phyloP scores from a whole-genome alignment of 2,888 invertebrate genomes.

The Trichacis sp. region DNA sequence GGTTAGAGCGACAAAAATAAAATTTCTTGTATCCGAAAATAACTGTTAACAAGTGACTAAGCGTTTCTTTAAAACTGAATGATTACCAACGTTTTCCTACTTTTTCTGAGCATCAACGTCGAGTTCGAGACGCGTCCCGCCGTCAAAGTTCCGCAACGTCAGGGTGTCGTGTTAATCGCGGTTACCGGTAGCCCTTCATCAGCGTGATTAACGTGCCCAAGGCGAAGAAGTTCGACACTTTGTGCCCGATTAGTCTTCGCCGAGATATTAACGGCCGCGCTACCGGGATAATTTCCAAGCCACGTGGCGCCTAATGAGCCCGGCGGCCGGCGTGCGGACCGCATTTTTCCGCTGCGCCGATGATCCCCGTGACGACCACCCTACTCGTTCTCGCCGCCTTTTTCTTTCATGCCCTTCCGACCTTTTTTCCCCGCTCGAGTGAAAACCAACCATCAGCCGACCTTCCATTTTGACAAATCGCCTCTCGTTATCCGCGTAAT shows the following conservation, averaged over 20 bases:
- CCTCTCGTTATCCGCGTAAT: slow-evolving; percentile 23
- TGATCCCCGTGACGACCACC: slow-evolving; percentile 14
- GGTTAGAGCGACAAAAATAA: too few species aligned
- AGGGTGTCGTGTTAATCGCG: slow-evolving; percentile 30
- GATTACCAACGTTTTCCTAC: neutral
- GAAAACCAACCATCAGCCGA: slow-evolving; percentile 27
- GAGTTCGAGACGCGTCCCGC: neutral
- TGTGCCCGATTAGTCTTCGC: slow-evolving; percentile 59
- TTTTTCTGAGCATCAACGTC: neutral
- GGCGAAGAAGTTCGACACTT: slow-evolving; percentile 55
- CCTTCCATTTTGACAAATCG: slow-evolving; percentile 49
- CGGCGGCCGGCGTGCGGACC: slow-evolving; percentile 37
- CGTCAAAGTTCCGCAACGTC: slow-evolving; percentile 1
- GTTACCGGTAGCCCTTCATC: slow-evolving; percentile 23
- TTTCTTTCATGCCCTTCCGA: slow-evolving; percentile 20
- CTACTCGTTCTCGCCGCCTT: slow-evolving; percentile 3
- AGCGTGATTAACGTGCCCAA: slow-evolving; percentile 40
- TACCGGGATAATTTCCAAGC: slow-evolving; percentile 58
- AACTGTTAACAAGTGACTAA: too few species aligned
- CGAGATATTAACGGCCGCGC: slow-evolving; percentile 44
- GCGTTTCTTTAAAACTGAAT: too few species aligned
- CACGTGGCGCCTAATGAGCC: slow-evolving; percentile 62
- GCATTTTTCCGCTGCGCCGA: slow-evolving; percentile 44
- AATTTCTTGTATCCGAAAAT: too few species aligned
- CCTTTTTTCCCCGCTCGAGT: slow-evolving; percentile 6